Conservation (phyloP, 2,113 vertebrate species). For the Salminus brasiliensis region DNA sequence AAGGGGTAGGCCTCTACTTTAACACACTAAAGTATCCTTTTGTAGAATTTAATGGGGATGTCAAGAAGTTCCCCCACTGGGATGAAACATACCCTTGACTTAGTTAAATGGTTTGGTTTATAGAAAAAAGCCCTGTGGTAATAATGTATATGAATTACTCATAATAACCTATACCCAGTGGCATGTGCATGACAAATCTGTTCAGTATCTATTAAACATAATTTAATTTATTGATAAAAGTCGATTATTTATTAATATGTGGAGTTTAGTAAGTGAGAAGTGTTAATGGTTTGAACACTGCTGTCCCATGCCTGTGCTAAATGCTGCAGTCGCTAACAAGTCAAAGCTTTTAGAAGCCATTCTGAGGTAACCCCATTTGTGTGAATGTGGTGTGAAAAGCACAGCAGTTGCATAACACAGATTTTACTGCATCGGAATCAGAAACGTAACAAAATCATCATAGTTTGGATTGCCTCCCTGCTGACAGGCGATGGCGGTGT, state of each 20-base stretch:
- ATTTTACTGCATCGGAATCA: slow-evolving; percentile 24
- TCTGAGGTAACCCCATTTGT: slow-evolving; percentile 19
- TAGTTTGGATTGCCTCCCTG: slow-evolving; percentile 31
- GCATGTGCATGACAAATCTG: background rate
- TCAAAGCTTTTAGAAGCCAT: slow-evolving; percentile 21
- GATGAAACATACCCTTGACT: slow-evolving; percentile 15
- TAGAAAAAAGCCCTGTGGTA: background rate
- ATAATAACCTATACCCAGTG: slow-evolving; percentile 13
- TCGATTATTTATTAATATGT: background rate
- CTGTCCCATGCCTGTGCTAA: slow-evolving; percentile 13
- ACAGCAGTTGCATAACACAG: background rate
- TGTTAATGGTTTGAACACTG: slow-evolving; percentile 5
- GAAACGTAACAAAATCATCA: slow-evolving; percentile 23
- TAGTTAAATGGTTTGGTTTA: background rate
- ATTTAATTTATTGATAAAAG: background rate
- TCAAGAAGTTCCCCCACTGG: background rate
- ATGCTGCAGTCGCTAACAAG: background rate
- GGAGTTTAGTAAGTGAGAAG: background rate
- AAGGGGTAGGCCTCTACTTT: slow-evolving; percentile 53
- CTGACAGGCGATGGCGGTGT: slow-evolving; percentile 26
- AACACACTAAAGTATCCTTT: slow-evolving; percentile 19
- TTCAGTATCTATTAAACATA: background rate
- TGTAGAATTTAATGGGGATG: background rate
- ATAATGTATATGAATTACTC: background rate
- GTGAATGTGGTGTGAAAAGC: slow-evolving; percentile 23